A percentile compares a stretch with the other conserved stretches of the same genome.
Evolutionary conservation across 2,113 vertebrate species (phyloP).

Genomic region (Dasyurus viverrinus): DNA sequence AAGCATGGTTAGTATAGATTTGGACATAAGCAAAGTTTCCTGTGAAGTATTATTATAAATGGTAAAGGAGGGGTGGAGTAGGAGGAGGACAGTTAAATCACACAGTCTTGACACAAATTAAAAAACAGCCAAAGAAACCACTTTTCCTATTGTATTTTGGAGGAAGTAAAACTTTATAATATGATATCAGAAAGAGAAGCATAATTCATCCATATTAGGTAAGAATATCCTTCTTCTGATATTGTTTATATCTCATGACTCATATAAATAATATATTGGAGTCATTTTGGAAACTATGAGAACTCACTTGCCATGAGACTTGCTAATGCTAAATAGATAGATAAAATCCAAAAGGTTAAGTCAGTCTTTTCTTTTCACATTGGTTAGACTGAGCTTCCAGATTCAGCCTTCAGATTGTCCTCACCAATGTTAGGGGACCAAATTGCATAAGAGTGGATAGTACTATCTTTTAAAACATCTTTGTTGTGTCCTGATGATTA

Average conservation of each 20-base stretch:
- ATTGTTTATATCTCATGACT: background rate
- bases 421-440: constrained; percentile 39
- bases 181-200: constrained; percentile 39
- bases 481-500: constrained; percentile 76
- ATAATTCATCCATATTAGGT: background rate
- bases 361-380: background rate
- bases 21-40: background rate
- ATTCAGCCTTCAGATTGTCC: background rate
- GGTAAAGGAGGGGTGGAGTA: background rate
- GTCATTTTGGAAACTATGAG: background rate
- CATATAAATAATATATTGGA: background rate
- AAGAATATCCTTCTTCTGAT: constrained; percentile 27
- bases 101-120: background rate
- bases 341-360: constrained; percentile 53
- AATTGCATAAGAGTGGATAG: constrained; percentile 45
- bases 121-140: background rate
- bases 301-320: constrained; percentile 56
- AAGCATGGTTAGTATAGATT: background rate
- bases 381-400: background rate
- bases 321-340: constrained; percentile 77
- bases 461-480: constrained; percentile 66
- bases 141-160: constrained; percentile 1
- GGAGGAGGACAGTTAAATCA: background rate
- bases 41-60: background rate
- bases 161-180: constrained; percentile 40